These are phyloP conservation scores for Girardinichthys multiradiatus DNA, from an alignment of 2,113 vertebrate genomes.

Conservation along the genomic window DNA sequence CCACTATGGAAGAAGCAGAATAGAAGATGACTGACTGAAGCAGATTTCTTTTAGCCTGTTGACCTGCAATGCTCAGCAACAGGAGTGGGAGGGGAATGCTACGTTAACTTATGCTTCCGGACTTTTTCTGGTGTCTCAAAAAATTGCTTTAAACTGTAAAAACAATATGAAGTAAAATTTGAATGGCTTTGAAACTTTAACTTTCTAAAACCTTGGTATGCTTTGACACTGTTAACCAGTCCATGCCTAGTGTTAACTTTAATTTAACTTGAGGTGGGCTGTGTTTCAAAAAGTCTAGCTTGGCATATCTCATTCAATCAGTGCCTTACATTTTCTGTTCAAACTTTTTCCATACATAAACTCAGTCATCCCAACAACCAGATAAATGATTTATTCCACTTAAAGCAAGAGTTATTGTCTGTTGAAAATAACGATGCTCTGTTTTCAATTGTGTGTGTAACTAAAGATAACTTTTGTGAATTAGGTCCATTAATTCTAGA, in stretches of 20 bases:
- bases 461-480: not conserved
- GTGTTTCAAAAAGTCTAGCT: not conserved
- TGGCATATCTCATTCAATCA: not conserved
- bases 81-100: no score
- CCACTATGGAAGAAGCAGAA: no score
- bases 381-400: not conserved
- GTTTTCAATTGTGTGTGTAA: conserved; percentile 7
- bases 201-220: not conserved
- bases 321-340: not conserved
- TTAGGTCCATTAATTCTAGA: not conserved
- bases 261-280: not conserved
- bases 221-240: not conserved
- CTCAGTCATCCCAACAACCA: not conserved
- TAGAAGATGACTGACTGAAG: no score
- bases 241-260: not conserved
- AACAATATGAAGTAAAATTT: not conserved
- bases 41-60: not conserved
- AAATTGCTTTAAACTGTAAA: not conserved
- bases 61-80: not conserved
- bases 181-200: not conserved
- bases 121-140: not conserved
- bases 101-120: no score
- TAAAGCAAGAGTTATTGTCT: not conserved
- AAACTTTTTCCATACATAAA: not conserved
- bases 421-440: not conserved